These are phyloP conservation scores for Apistogramma diplotaenia DNA, from an alignment of 2,113 vertebrate genomes.

Conservation along the genomic window DNA sequence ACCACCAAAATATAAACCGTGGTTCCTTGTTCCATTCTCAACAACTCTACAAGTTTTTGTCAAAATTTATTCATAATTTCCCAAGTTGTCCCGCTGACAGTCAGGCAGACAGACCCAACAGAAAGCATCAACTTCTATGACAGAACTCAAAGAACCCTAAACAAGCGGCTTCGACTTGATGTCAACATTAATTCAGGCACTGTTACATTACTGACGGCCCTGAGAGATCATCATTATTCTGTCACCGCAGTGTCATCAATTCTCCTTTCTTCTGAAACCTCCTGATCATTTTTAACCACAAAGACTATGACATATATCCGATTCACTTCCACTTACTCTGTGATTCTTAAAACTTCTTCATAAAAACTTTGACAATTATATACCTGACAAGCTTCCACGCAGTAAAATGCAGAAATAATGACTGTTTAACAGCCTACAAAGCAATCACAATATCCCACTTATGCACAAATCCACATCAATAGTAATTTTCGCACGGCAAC, in stretches of 20 bases:
- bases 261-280: background rate
- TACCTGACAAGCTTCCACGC: background rate
- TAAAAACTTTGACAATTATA: background rate
- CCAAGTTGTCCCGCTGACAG: no score
- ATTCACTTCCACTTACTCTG: background rate
- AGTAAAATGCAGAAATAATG: conserved; percentile 9
- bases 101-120: no score
- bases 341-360: background rate
- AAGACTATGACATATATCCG: background rate
- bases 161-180: background rate
- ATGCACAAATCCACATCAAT: background rate
- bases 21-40: no score
- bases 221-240: background rate
- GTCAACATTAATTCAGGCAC: background rate
- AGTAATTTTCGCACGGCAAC: background rate
- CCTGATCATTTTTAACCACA: background rate
- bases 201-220: background rate
- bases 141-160: background rate
- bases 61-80: no score
- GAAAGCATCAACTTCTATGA: background rate
- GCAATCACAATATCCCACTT: background rate
- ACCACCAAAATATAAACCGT: no score
- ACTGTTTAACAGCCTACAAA: background rate
- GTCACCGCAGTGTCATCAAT: background rate
- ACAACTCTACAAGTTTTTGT: no score